Evolutionary conservation across 2,113 vertebrate species (phyloP).

Genomic region (Saccopteryx leptura): DNA sequence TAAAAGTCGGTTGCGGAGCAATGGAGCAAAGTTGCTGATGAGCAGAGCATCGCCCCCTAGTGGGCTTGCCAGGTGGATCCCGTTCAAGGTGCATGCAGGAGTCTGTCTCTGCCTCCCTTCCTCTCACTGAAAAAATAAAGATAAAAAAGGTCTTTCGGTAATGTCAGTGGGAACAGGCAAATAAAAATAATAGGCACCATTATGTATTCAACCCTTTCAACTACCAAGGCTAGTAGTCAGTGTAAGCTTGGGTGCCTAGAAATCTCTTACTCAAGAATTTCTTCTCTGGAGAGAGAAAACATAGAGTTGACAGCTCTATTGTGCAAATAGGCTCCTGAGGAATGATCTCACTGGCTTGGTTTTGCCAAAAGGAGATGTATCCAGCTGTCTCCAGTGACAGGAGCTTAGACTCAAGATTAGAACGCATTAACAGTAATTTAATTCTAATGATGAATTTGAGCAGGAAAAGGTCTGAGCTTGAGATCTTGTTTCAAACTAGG

Average conservation of each 20-base stretch:
- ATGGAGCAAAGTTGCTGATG: too few relatives aligned
- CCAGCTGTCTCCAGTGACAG: neutral
- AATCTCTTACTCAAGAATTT: neutral
- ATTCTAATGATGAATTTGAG: constrained; percentile 30
- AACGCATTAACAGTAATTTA: constrained; percentile 24
- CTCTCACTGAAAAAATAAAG: too few relatives aligned
- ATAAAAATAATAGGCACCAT: neutral
- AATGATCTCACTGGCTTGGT: neutral
- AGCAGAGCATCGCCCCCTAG: too few relatives aligned
- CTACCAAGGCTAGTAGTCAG: neutral
- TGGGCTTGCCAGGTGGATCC: too few relatives aligned
- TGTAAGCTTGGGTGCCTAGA: neutral
- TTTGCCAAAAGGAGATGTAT: neutral
- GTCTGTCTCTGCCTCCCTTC: too few relatives aligned
- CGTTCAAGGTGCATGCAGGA: too few relatives aligned
- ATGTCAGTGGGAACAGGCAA: neutral
- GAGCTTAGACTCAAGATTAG: neutral
- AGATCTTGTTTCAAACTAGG: neutral
- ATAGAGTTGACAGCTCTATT: neutral
- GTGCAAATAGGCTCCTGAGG: neutral
- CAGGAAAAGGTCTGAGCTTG: neutral
- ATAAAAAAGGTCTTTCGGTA: neutral
- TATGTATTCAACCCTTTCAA: neutral
- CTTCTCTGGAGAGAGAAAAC: neutral
- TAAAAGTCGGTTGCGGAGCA: too few relatives aligned